Conservation (phyloP, 2,888 invertebrate genomes). For the Invenusta paracnida region DNA sequence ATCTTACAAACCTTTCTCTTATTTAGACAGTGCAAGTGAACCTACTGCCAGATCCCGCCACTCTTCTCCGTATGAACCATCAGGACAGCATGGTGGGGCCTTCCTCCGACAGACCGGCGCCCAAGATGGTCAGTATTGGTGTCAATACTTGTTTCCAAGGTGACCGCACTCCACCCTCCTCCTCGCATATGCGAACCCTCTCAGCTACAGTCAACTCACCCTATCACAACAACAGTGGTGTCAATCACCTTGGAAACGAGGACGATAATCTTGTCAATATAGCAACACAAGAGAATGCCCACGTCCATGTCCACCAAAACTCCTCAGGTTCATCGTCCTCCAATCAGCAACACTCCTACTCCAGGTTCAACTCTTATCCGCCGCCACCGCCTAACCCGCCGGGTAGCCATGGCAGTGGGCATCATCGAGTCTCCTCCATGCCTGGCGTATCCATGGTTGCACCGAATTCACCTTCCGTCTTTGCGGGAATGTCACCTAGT, state of each 20-base stretch:
- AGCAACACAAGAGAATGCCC: not conserved
- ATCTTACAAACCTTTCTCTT: no score
- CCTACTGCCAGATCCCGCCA: not conserved
- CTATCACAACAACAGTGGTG: not conserved
- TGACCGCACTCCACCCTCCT: not conserved
- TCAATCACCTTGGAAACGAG: not conserved
- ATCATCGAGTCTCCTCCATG: not conserved
- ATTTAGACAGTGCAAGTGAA: conserved; percentile 4
- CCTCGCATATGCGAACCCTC: not conserved
- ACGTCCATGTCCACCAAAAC: no score
- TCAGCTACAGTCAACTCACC: no score
- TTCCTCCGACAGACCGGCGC: not conserved
- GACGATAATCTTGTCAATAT: no score
- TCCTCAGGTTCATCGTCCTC: not conserved
- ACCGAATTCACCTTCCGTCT: not conserved
- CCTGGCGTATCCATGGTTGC: not conserved
- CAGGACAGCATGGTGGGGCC: not conserved
- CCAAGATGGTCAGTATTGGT: not conserved
- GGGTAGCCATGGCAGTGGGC: not conserved
- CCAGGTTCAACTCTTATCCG: not conserved
- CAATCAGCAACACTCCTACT: not conserved
- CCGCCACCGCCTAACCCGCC: not conserved
- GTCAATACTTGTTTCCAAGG: conserved; percentile 13
- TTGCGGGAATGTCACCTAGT: not conserved
- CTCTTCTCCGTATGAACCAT: not conserved